Evolutionary conservation across 2,797 vertebrate species (phyloP).

Genomic region (Lophotriccus pileatus): DNA sequence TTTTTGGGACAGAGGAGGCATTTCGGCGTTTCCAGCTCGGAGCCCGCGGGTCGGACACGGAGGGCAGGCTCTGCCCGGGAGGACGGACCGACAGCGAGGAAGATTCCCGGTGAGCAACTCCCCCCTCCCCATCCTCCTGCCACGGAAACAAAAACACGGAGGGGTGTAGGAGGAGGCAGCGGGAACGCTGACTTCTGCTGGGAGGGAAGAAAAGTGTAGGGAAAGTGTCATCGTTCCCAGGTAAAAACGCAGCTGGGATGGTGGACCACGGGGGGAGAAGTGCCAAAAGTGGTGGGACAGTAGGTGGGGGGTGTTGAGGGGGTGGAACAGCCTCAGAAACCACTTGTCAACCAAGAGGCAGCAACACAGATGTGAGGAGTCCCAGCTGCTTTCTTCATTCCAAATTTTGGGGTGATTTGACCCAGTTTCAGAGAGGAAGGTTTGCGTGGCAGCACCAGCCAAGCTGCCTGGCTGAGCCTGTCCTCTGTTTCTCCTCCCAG

Average conservation of each 20-base stretch:
- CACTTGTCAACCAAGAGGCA: rapidly evolving
- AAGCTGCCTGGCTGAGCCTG: background rate
- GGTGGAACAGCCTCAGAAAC: background rate
- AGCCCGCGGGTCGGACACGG: background rate
- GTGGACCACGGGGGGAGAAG: background rate
- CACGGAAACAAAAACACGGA: rapidly evolving
- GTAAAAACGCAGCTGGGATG: rapidly evolving
- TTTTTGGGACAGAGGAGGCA: background rate
- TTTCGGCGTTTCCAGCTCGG: background rate
- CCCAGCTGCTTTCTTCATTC: background rate
- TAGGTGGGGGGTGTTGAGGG: background rate
- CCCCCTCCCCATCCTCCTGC: background rate
- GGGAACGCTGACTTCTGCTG: background rate
- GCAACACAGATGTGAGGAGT: rapidly evolving
- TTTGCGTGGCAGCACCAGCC: rapidly evolving
- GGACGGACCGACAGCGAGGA: background rate
- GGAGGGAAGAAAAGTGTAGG: background rate
- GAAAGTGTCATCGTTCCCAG: rapidly evolving
- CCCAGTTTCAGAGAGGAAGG: background rate
- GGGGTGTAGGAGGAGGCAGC: background rate
- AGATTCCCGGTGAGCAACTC: background rate
- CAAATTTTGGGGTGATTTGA: background rate
- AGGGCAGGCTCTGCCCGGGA: background rate
- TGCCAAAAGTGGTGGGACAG: rapidly evolving
- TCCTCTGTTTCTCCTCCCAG: background rate